Evolutionary conservation across 37 sponge, comb jelly and placozoan genomes (phyloP).

Genomic region (Eunapius fragilis): DNA sequence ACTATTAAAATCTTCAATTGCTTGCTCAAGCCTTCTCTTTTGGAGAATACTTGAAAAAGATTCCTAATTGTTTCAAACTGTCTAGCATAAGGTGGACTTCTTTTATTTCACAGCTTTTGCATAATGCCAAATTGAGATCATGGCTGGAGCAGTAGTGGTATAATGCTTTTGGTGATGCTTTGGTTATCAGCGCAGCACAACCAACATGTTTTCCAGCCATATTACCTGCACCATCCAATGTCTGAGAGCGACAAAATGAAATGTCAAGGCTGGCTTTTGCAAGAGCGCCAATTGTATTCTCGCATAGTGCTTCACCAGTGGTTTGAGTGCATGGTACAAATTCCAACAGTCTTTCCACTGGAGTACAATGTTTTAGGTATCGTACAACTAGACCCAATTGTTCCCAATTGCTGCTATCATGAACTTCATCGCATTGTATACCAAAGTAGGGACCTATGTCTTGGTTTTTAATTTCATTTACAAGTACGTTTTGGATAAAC

Average conservation of each 20-base stretch:
- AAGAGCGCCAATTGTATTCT: conserved; percentile 1
- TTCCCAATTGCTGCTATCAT: conserved; percentile 11
- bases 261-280: not conserved
- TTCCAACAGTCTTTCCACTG: conserved; percentile 6
- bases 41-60: too few relatives aligned
- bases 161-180: not conserved
- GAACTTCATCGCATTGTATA: conserved; percentile 21
- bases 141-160: conserved; percentile 50
- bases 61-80: conserved; percentile 27
- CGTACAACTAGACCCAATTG: conserved; percentile 10
- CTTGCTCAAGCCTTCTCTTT: not conserved
- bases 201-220: conserved; percentile 2
- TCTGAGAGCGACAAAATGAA: not conserved
- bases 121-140: conserved; percentile 30
- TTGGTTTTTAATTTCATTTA: not conserved
- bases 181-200: conserved; percentile 1
- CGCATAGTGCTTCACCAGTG: conserved; percentile 10
- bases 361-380: not conserved
- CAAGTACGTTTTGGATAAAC: not conserved
- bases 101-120: conserved; percentile 8
- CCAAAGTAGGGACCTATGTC: not conserved
- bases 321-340: conserved; percentile 2
- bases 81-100: conserved; percentile 32
- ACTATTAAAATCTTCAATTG: conserved; percentile 1
- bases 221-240: conserved; percentile 18